Conservation (phyloP, 2,797 vertebrate genomes). For the Parotocinclus haroldoi region DNA sequence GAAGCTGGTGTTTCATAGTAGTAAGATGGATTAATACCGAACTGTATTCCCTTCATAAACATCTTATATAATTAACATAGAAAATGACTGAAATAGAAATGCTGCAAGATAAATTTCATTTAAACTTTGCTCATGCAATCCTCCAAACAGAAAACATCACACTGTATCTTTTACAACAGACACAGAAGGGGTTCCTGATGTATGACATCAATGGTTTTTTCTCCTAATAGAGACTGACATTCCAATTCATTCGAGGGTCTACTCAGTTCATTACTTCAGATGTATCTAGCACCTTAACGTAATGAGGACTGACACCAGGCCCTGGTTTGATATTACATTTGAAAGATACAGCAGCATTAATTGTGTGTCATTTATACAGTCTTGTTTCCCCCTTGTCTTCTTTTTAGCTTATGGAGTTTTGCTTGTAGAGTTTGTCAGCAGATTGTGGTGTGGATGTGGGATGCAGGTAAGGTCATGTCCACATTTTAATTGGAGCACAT, state of each 20-base stretch:
- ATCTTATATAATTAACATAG: slow-evolving; percentile 19
- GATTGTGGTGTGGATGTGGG: not conserved
- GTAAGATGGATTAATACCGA: slow-evolving; percentile 36
- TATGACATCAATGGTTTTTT: slow-evolving; percentile 20
- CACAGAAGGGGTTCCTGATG: slow-evolving; percentile 1
- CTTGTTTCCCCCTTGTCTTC: no score
- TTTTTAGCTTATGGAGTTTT: slow-evolving; percentile 13
- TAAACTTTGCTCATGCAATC: slow-evolving; percentile 5
- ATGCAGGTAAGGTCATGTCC: no score
- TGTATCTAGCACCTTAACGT: slow-evolving; percentile 34
- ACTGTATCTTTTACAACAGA: slow-evolving; percentile 6
- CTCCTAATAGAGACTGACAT: slow-evolving; percentile 47
- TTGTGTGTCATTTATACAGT: slow-evolving; percentile 27
- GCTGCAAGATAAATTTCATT: slow-evolving; percentile 9
- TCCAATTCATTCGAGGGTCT: slow-evolving; percentile 45
- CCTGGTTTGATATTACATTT: slow-evolving; percentile 46
- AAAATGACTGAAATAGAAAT: slow-evolving; percentile 29
- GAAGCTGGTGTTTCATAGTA: slow-evolving; percentile 23
- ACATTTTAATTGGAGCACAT: no score
- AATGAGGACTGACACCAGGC: slow-evolving; percentile 45
- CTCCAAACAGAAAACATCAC: not conserved
- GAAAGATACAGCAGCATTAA: slow-evolving; percentile 40
- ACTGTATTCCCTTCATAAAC: slow-evolving; percentile 37
- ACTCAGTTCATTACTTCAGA: slow-evolving; percentile 39
- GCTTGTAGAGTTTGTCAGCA: slow-evolving; percentile 5